Evolutionary conservation across 2,113 vertebrate genomes (phyloP).

Genomic region (Pampusana beccarii): DNA sequence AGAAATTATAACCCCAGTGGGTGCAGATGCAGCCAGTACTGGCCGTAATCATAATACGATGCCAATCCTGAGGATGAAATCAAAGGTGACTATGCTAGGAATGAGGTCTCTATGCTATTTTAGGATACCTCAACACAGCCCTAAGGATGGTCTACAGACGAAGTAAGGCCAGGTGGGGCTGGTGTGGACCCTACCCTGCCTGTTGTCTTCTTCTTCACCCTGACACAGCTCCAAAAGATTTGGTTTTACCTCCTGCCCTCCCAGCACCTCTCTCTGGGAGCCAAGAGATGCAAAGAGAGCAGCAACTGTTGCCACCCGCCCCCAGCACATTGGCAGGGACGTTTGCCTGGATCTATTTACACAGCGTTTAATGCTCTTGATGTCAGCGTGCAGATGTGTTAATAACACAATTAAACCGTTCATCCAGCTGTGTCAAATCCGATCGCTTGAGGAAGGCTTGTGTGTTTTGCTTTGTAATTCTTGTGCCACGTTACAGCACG

Average conservation of each 20-base stretch:
- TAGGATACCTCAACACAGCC: not conserved
- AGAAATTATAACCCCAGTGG: fast-evolving
- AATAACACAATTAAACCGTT: conserved; percentile 55
- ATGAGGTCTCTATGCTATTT: fast-evolving
- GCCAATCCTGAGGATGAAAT: not conserved
- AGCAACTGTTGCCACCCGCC: not conserved
- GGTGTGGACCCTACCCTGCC: not conserved
- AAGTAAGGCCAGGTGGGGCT: not conserved
- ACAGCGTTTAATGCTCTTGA: not conserved
- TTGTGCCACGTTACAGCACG: not conserved
- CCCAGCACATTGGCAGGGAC: not conserved
- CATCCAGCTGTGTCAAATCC: conserved; percentile 42
- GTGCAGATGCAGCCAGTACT: not conserved
- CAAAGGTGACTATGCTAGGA: not conserved
- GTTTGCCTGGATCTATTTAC: not conserved
- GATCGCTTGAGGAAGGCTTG: not conserved
- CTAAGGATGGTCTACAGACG: not conserved
- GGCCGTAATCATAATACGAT: not conserved
- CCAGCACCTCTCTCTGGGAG: not conserved
- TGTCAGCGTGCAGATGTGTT: conserved; percentile 49
- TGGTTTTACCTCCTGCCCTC: not conserved
- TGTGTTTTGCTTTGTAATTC: not conserved
- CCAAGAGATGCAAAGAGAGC: not conserved
- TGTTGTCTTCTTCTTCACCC: not conserved
- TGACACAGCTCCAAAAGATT: not conserved